Percentiles rank a stretch among this genome's conserved stretches.
These are phyloP conservation scores for Myodes glareolus DNA, from an alignment of 2,113 vertebrate species.

Conservation along the genomic window DNA sequence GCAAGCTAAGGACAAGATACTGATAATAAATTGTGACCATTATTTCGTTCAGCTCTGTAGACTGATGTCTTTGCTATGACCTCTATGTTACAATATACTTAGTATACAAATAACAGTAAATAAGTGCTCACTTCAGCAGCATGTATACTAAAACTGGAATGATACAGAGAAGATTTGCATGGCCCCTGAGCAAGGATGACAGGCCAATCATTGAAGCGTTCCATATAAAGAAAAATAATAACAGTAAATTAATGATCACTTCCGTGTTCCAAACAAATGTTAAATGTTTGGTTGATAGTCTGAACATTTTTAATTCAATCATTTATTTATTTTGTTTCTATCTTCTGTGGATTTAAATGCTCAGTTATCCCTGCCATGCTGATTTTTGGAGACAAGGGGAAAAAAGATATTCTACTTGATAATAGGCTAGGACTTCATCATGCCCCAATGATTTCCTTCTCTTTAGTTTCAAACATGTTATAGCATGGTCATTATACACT, in stretches of 20 bases:
- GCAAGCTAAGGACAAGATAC: neutral
- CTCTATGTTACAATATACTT: neutral
- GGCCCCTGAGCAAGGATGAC: too few relatives aligned
- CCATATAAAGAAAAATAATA: too few relatives aligned
- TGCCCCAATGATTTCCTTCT: neutral
- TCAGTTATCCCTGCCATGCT: neutral
- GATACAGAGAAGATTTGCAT: too few relatives aligned
- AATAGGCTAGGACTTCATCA: neutral
- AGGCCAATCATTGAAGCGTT: too few relatives aligned
- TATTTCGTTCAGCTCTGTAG: constrained; percentile 47
- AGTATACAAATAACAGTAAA: constrained; percentile 30
- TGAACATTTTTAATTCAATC: constrained; percentile 19
- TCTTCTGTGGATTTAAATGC: neutral
- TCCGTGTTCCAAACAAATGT: constrained; percentile 10
- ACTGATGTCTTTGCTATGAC: constrained; percentile 25
- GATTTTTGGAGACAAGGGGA: neutral
- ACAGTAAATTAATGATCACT: constrained; percentile 14
- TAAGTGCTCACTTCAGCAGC: too few relatives aligned
- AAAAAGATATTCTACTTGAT: neutral
- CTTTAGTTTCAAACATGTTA: constrained; percentile 10
- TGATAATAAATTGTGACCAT: neutral
- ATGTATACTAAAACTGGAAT: too few relatives aligned
- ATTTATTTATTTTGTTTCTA: constrained; percentile 16
- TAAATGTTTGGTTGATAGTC: neutral
- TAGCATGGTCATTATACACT: neutral